phyloP scores from a whole-genome alignment of 35 echinoderm and acorn worm genomes.

The Acanthaster planci region DNA sequence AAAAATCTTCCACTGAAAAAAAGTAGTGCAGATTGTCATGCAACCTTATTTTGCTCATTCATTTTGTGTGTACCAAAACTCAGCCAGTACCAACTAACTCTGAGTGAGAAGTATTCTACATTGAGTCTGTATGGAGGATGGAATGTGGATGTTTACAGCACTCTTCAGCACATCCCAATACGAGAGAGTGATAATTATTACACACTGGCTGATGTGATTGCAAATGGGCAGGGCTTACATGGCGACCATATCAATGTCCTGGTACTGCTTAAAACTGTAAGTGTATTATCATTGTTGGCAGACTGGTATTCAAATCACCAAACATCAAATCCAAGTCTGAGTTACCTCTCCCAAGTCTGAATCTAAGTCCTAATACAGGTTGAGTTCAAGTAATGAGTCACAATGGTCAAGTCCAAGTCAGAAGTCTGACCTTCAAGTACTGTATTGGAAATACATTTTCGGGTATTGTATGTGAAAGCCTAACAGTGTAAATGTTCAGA shows the following conservation, averaged over 20 bases:
- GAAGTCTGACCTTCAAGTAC: no score
- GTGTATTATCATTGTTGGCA: background rate
- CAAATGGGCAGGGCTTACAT: slow-evolving; percentile 81
- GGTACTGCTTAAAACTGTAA: slow-evolving; percentile 72
- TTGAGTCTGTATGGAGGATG: slow-evolving; percentile 71
- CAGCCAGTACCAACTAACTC: slow-evolving; percentile 77
- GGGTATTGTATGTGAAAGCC: no score
- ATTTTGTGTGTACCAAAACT: background rate
- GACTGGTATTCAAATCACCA: no score
- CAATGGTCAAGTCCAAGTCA: no score
- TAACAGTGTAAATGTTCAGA: no score
- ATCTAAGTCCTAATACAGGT: no score
- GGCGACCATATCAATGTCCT: slow-evolving; percentile 88
- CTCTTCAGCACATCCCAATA: slow-evolving; percentile 70
- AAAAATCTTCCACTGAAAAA: background rate
- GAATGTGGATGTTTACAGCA: slow-evolving; percentile 51
- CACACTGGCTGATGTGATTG: slow-evolving; percentile 66
- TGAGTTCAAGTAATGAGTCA: no score
- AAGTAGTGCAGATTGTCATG: no score
- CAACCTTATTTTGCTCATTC: no score
- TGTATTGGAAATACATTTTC: no score
- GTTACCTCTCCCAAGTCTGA: no score
- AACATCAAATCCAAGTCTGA: no score
- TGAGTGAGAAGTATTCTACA: slow-evolving; percentile 84
- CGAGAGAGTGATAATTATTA: slow-evolving; percentile 78